Percentiles rank a stretch among this genome's conserved stretches.
Conservation (phyloP, 2,888 invertebrate genomes). For the Salpingus planirostris region DNA sequence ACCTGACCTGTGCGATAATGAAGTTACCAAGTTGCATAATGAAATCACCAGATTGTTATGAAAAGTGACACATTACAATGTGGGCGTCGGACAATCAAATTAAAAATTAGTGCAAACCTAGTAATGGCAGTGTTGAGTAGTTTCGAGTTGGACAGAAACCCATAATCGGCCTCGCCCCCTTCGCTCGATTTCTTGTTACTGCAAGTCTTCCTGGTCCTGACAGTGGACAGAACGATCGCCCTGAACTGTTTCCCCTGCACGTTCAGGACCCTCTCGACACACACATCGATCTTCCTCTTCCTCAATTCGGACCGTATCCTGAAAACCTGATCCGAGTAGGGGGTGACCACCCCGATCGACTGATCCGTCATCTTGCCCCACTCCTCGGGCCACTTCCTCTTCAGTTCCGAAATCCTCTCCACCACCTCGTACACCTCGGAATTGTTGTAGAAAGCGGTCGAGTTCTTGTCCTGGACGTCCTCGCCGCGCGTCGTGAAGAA, state of each 20-base stretch:
- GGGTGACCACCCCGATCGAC: constrained; percentile 76
- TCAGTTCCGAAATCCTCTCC: constrained; percentile 62
- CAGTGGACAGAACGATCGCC: constrained; percentile 71
- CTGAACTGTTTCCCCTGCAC: constrained; percentile 84
- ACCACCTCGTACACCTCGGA: constrained; percentile 69
- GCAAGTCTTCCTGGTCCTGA: constrained; percentile 66
- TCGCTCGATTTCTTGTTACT: constrained; percentile 41
- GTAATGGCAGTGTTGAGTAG: constrained; percentile 76
- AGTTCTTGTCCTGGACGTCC: constrained; percentile 68
- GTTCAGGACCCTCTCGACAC: constrained; percentile 74
- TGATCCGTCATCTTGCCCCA: constrained; percentile 69
- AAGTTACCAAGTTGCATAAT: too few relatives aligned
- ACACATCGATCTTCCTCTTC: constrained; percentile 63
- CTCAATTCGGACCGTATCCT: constrained; percentile 67
- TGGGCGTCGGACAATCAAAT: too few relatives aligned
- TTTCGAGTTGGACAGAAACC: constrained; percentile 74
- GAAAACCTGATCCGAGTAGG: constrained; percentile 72
- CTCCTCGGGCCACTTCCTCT: constrained; percentile 62
- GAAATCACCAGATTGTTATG: too few relatives aligned
- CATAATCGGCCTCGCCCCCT: constrained; percentile 69
- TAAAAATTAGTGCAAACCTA: too few relatives aligned
- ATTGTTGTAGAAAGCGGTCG: constrained; percentile 74
- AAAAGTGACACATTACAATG: too few relatives aligned
- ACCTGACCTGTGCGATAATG: too few relatives aligned
- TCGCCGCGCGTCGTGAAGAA: constrained; percentile 74